Evolutionary conservation across 2,888 invertebrate species (phyloP), one percentile per base, ranked within the genome.

Genomic region (Callosobruchus maculatus): DNA sequence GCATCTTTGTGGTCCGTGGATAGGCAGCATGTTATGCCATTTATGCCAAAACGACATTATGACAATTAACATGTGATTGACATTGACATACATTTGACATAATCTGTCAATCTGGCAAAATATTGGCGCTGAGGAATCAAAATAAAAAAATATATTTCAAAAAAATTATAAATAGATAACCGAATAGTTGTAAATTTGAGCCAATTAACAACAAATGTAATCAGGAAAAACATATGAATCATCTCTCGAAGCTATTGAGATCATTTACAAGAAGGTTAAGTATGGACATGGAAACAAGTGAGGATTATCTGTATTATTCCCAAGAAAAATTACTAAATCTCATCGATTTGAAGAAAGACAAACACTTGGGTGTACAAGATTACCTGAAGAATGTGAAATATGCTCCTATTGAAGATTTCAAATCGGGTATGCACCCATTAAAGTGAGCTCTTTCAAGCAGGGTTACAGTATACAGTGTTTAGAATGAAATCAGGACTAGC

Each of bases 361-460:
- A 81, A 77, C 80, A 82, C 76, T 76, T 74, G 70, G 84, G 81
- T 18, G 80, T 85, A 72, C 78, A 80, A 66, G 81, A 84, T 30
- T 86, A 85, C 77, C 78, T 86, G 49, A 78, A 81, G 31, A 80
- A 81, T 71, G 78, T 84, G 66, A 84, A 83, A 76, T 85, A 84
- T 79, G 81, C 82, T 9, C 82, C 84, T 3, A 76, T 86, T 21
- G 75, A 78, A 22, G 86, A 86, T 80, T 86, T 86, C 80, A 80
- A 80, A 71, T 74, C 78, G 79, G 86, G 86, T 84, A 81, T 75
- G 71, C 20, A 66, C 70, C 1, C 7, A 22, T 13, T 13, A 49
- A 13, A 49, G 7, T 7, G 7, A 18, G 1, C 1, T 13, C 49
- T 18, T 30, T 9, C 9, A 30, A 9, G 9, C 30, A 30, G 9